Percentiles rank a stretch among this genome's conserved stretches.
Conservation (phyloP, 1,140 invertebrate species). For the Brachionus manjavacas region DNA sequence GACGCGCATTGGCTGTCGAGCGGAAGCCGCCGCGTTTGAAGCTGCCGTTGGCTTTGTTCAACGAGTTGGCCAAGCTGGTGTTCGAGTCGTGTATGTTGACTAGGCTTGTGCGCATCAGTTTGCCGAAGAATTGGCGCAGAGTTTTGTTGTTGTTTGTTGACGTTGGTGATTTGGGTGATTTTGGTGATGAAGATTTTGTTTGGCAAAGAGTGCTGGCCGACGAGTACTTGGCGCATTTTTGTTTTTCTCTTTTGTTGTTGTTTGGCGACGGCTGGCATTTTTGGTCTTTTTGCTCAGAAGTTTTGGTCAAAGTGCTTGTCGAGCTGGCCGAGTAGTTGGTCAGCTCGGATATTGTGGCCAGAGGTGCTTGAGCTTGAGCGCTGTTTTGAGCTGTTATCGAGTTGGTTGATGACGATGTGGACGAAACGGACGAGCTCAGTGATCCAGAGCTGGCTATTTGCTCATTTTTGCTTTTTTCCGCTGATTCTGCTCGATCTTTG, state of each 20-base stretch:
- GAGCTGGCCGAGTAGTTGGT: slow-evolving; percentile 10
- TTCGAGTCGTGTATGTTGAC: slow-evolving; percentile 35
- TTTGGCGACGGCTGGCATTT: not conserved
- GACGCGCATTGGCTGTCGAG: slow-evolving; percentile 18
- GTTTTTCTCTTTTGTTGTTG: not conserved
- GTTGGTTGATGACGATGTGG: not conserved
- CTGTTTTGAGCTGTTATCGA: not conserved
- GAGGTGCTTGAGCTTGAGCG: not conserved
- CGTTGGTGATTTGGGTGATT: not conserved
- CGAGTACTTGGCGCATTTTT: not conserved
- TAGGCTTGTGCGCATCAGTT: slow-evolving; percentile 34
- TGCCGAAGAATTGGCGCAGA: slow-evolving; percentile 31
- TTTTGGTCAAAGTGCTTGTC: not conserved
- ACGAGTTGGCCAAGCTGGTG: not conserved
- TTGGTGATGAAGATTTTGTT: not conserved
- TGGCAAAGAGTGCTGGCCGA: not conserved
- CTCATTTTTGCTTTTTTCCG: not conserved
- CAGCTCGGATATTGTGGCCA: slow-evolving; percentile 3
- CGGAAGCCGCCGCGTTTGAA: slow-evolving; percentile 40
- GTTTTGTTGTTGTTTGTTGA: not conserved
- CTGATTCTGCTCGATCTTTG: not conserved
- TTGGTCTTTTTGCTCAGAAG: not conserved
- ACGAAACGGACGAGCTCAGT: not conserved
- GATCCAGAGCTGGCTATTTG: not conserved
- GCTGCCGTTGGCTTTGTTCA: not conserved